Evolutionary conservation across 2,797 vertebrate species (phyloP), one percentile per base, ranked within the genome.

Genomic region (Cottoperca gobio): DNA sequence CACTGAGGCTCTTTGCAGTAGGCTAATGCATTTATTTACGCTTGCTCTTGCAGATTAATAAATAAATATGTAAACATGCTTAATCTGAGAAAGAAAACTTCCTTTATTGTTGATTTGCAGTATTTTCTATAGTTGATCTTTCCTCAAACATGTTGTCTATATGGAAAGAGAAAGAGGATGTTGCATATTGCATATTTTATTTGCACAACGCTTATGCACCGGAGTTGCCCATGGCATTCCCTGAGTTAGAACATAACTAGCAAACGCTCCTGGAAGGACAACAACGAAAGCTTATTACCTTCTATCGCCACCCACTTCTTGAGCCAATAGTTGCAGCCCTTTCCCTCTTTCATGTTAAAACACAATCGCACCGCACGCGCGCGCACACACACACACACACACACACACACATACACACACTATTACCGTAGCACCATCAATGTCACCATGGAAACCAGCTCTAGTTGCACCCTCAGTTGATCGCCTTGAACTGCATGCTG

Each of bases 391-490:
- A 28, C 28, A 23, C 50, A n/a, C 70, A 53, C 39, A 23, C n/a
- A 28, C 59, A 42, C 64, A 49, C 37, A 54, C 21, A 37, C 11
- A 46, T 37, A 55, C 48, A 39, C 60, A n/a, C 58, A 53, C 24
- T 79, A 86, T 80, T 64, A 71, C 79, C 77, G 79, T 71, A 61
- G 70, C 81, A 76, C 82, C 76, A 83, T 82, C 78, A 82, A 79
- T 76, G 86, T 94, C 88, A 79, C 93, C 91, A 94, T 94, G 92
- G 93, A 89, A 93, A 94, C 92, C 80, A 79, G 70, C 52, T 85
- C 74, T 84, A 81, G 68, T 76, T 72, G 68, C 82, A 82, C 78
- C 87, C 57, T 54, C 70, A 83, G 59, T 83, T 90, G 86, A 86
- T 90, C 26, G 70, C 78, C 71, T 72, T 83, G 75, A 65, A 10